phyloP scores from a whole-genome alignment of 2,888 invertebrate genomes.

The Iselma pallidipennis region DNA sequence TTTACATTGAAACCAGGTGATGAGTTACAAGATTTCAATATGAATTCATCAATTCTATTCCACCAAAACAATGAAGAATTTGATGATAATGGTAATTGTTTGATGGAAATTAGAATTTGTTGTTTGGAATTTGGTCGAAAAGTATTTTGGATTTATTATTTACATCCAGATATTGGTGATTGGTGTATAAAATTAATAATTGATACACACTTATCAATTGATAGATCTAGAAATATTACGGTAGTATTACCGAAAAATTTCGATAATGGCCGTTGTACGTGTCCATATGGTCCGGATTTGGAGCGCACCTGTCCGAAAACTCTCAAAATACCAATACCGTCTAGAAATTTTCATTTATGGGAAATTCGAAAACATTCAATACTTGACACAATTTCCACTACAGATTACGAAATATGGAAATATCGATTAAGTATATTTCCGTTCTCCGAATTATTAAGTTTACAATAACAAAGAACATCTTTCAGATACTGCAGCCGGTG shows the following conservation, averaged over 20 bases:
- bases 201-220: conserved; percentile 11
- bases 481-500: background rate
- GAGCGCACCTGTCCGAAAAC: conserved; percentile 39
- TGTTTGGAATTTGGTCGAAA: conserved; percentile 7
- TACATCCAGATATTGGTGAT: conserved; percentile 39
- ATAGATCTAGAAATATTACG: conserved; percentile 18
- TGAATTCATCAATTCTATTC: background rate
- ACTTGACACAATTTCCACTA: background rate
- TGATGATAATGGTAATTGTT: conserved; percentile 12
- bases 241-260: conserved; percentile 30
- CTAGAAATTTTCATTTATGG: conserved; percentile 40
- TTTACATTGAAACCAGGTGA: background rate
- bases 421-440: background rate
- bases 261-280: conserved; percentile 29
- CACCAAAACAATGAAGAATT: background rate
- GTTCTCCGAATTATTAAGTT: too few relatives aligned
- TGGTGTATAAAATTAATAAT: conserved; percentile 39
- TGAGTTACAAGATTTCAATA: background rate
- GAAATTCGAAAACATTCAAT: conserved; percentile 27
- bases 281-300: conserved; percentile 23
- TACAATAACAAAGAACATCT: too few relatives aligned
- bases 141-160: conserved; percentile 36
- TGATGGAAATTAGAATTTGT: conserved; percentile 12
- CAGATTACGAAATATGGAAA: background rate
- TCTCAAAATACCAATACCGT: conserved; percentile 40